Base-by-base conservation (phyloP, 2,113 vertebrate genomes). In the Hyla sarda region DNA sequence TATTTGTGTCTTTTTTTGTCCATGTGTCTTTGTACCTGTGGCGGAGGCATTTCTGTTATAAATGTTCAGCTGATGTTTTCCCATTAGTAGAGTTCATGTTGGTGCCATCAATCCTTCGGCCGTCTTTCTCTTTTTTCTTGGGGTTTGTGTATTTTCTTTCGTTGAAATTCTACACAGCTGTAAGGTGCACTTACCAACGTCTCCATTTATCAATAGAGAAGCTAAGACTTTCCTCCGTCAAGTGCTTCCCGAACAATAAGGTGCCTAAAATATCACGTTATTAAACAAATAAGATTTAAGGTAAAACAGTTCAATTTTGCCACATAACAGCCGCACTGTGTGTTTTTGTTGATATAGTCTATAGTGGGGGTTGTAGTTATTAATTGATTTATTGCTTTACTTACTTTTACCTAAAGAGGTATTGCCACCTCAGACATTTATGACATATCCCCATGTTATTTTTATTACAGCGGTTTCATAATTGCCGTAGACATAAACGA, bases 111-210 rank as follows among this genome's bases (percentile, higher is more conserved):
- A 23, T 76, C 48, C 23, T 25, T 23, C 34, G 17, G 14, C 21
- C 13, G 1, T 74, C 8, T n/a, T 74, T 14, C 9, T 4, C 13
- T 30, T 7, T 54, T 58, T 58, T 54, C 28, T 52, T 32, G 10
- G 41, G 41, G 41, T 19, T 77, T 37, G 19, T 54, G 4, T 54
- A n/a, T 54, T 77, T 37, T 12, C 23, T 81, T 62, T 47, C n/a
- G 23, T 47, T 62, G 56, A 62, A 21, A 47, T 81, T 65, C 52
- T 62, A 5, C 25, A n/a, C 14, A 28, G 56, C 56, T 11, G 37
- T 25, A 25, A 19, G n/a, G n/a, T 65, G 56, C n/a, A 28, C 58
- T 65, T n/a, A 37, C 58, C 45, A 47, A 81, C 65, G 78, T 81
- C 16, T 28, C 11, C 5, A 65, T 65, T 65, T 17, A 65, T 81